Percentiles rank a stretch among this genome's conserved stretches.
Evolutionary conservation across 1,140 invertebrate genomes (phyloP).

Genomic region (Rhyacophila brunnea): DNA sequence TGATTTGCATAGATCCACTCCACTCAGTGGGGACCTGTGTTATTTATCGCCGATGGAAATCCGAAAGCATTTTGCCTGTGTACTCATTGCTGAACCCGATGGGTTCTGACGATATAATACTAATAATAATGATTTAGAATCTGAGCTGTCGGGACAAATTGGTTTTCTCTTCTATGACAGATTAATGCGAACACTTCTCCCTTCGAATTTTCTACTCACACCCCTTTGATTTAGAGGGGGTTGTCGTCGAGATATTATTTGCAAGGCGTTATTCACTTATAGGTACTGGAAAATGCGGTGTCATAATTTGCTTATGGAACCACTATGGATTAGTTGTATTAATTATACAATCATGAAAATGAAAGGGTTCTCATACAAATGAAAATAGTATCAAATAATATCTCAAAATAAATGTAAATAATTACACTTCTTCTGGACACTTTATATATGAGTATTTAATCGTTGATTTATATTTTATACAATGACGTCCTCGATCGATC

Average conservation of each 20-base stretch:
- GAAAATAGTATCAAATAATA: no score
- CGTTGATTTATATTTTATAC: no score
- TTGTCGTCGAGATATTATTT: constrained; percentile 1
- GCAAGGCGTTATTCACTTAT: background rate
- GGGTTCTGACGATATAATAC: constrained; percentile 25
- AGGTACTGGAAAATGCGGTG: no score
- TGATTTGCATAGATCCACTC: constrained; percentile 27
- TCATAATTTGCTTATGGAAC: no score
- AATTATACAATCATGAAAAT: no score
- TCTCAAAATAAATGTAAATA: no score
- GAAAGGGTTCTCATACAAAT: no score
- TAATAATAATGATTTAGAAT: constrained; percentile 36
- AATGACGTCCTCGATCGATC: no score
- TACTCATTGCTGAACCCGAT: constrained; percentile 20
- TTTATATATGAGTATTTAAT: no score
- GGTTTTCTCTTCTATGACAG: constrained; percentile 37
- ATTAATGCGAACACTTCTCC: constrained; percentile 32
- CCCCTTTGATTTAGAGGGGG: background rate
- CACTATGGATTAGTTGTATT: no score
- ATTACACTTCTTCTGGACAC: no score
- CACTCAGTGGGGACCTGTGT: constrained; percentile 18
- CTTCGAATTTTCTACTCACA: background rate
- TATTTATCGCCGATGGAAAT: constrained; percentile 21
- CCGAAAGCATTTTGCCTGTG: constrained; percentile 28
- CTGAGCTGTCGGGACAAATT: constrained; percentile 32